A percentile compares a stretch with the other conserved stretches of the same genome.
These are phyloP conservation scores for Phylloscopus trochilus DNA, from an alignment of 2,113 vertebrate genomes.

Conservation along the genomic window DNA sequence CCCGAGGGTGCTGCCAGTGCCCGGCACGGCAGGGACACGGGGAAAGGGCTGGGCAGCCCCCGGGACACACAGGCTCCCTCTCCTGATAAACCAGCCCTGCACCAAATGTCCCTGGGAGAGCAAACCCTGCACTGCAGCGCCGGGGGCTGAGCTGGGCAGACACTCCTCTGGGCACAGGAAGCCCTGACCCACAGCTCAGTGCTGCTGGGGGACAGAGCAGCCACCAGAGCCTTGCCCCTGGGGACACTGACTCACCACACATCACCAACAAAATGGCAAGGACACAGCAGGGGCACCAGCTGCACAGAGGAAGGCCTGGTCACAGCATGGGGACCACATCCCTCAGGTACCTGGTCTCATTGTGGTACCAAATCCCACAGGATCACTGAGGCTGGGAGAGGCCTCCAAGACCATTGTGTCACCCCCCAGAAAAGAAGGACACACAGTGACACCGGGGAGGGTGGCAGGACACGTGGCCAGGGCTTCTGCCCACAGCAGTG, in stretches of 20 bases:
- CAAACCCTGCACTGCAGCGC: fast-evolving
- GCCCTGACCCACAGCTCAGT: fast-evolving
- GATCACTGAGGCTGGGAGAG: not conserved
- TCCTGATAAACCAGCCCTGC: not conserved
- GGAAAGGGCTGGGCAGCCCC: fast-evolving
- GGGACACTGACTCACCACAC: fast-evolving
- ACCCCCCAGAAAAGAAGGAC: not conserved
- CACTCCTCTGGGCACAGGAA: not conserved
- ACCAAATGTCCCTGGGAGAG: not conserved
- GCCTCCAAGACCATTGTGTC: not conserved
- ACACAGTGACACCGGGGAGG: fast-evolving
- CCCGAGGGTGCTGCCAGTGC: fast-evolving
- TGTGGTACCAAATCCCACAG: not conserved
- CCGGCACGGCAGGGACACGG: fast-evolving
- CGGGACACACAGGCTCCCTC: not conserved
- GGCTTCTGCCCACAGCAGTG: fast-evolving
- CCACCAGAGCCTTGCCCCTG: not conserved
- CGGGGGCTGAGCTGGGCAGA: not conserved
- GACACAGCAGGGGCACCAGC: fast-evolving
- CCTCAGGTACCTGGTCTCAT: not conserved
- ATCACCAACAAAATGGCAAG: not conserved
- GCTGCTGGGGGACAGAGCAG: not conserved
- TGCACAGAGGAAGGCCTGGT: fast-evolving
- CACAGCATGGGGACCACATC: fast-evolving
- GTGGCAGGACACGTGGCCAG: not conserved